Evolutionary conservation across 2,888 invertebrate genomes (phyloP), one percentile per base, ranked within the genome.

Genomic region (Sepioteuthis lessoniana): DNA sequence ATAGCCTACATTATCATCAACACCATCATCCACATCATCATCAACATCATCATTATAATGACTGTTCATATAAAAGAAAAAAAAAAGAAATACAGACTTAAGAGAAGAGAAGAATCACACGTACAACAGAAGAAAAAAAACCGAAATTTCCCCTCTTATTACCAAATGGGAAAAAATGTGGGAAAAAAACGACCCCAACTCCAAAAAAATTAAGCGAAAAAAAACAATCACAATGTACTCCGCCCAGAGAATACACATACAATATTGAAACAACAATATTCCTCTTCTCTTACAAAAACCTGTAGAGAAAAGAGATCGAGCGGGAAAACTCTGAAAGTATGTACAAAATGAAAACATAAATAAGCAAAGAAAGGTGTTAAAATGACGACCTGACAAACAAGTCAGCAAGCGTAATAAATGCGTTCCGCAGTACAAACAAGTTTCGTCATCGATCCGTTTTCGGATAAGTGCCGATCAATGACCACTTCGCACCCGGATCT

Each of bases 361-460:
- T 16, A 76, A 76, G 0, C 13, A n/a, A 35, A 76, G 10, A 25
- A 13, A n/a, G 76, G 76, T 76, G n/a, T n/a, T 76, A 76, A 76
- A 76, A 76, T 76, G 76, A 25, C n/a, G n/a, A 0, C 31, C n/a
- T 76, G n/a, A 76, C 76, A 76, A 76, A 76, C 76, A 76, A n/a
- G n/a, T n/a, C 10, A 35, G 76, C 13, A n/a, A 76, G 76, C n/a
- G 13, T n/a, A 76, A 76, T 76, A 76, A 76, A 76, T 76, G 76
- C 35, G n/a, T 76, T n/a, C 13, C 13, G n/a, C n/a, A 76, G n/a
- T 25, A 76, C 76, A 76, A 76, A 76, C 76, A 76, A 76, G 76
- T 76, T 76, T 35, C 76, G n/a, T 76, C n/a, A 76, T 76, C 76
- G 76, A 76, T 76, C n/a, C 76, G n/a, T n/a, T 76, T 76, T 76